Evolutionary conservation across 2,113 vertebrate species (phyloP).

Genomic region (Canis aureus): DNA sequence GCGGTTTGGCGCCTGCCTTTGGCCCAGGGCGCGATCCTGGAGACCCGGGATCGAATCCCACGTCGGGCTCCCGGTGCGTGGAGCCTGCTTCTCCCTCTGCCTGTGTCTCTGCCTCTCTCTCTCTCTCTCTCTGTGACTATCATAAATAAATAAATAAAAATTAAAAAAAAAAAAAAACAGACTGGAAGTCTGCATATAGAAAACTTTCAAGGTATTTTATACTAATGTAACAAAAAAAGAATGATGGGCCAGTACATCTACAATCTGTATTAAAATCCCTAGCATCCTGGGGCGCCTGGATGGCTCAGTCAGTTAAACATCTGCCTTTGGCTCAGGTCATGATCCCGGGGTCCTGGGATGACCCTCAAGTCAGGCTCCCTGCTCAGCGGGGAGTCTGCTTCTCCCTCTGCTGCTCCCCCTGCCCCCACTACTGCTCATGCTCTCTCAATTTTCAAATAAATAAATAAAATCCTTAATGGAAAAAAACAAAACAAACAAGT

Average conservation of each 20-base stretch:
- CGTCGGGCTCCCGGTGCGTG: too few relatives aligned
- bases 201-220: not conserved
- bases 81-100: too few relatives aligned
- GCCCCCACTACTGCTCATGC: not conserved
- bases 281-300: not conserved
- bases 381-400: not conserved
- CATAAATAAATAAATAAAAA: too few relatives aligned
- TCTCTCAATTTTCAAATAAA: not conserved
- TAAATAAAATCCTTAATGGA: not conserved
- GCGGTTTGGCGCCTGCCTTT: too few relatives aligned
- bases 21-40: too few relatives aligned
- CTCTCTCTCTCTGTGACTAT: too few relatives aligned
- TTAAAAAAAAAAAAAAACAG: not conserved
- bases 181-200: not conserved
- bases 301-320: not conserved
- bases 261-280: not conserved
- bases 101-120: too few relatives aligned
- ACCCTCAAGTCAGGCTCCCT: not conserved
- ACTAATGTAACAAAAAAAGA: not conserved
- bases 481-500: not conserved
- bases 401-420: not conserved
- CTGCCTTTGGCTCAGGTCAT: not conserved
- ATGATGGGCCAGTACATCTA: not conserved
- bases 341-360: not conserved
- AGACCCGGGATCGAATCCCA: too few relatives aligned